phyloP scores from a whole-genome alignment of 2,797 vertebrate genomes.

The Myoxocephalus aenaeus region DNA sequence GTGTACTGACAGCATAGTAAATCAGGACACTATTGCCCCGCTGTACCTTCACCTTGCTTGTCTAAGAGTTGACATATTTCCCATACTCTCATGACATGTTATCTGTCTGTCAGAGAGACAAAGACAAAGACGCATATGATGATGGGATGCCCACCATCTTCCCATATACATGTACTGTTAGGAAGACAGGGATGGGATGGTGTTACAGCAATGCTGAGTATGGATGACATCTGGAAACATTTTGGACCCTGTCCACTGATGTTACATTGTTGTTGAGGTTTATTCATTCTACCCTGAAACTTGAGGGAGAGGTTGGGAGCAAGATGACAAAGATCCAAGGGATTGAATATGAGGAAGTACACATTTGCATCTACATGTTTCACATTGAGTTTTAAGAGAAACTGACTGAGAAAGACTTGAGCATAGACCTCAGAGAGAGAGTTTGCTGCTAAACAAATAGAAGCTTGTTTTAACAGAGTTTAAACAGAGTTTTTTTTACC shows the following conservation, averaged over 20 bases:
- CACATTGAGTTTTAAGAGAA: background rate
- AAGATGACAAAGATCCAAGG: background rate
- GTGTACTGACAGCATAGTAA: slow-evolving; percentile 13
- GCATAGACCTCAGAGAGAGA: too few relatives aligned
- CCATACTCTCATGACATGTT: background rate
- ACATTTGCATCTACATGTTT: background rate
- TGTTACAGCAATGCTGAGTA: background rate
- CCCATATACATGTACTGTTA: background rate
- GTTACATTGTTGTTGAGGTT: background rate
- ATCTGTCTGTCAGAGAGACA: slow-evolving; percentile 11
- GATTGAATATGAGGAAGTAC: background rate
- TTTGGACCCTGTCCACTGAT: background rate
- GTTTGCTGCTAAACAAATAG: background rate
- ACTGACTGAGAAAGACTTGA: background rate
- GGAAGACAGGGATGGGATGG: background rate
- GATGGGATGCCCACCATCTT: background rate
- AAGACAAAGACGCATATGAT: background rate
- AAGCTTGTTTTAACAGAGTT: background rate
- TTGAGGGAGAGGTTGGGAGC: background rate
- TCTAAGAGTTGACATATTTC: background rate
- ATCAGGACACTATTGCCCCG: background rate
- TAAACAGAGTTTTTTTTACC: too few relatives aligned
- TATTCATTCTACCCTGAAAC: background rate
- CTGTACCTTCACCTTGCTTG: background rate
- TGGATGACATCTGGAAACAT: slow-evolving; percentile 4